phyloP scores from a whole-genome alignment of 2,113 vertebrate species.

The Actenoides lindsayi region DNA sequence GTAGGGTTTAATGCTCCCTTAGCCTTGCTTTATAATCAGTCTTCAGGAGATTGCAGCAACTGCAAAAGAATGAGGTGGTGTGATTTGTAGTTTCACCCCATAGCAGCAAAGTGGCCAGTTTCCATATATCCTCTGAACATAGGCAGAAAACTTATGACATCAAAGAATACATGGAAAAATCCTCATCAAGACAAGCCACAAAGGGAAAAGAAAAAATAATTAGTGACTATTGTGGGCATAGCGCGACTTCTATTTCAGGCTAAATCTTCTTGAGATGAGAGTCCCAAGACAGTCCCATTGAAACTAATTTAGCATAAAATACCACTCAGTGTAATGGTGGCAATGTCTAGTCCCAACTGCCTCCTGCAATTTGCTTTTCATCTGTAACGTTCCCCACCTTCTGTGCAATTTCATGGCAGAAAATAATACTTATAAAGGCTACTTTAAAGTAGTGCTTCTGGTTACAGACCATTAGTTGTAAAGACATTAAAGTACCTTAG shows the following conservation, averaged over 20 bases:
- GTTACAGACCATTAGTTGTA: slow-evolving; percentile 18
- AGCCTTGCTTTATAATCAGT: background rate
- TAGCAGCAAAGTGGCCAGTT: background rate
- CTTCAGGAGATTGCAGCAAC: background rate
- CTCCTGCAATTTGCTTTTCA: slow-evolving; percentile 42
- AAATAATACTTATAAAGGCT: background rate
- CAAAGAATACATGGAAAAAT: background rate
- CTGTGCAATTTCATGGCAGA: slow-evolving; percentile 6
- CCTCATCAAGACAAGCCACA: background rate
- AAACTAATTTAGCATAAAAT: slow-evolving; percentile 35
- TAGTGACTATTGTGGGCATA: background rate
- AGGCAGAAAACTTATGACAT: background rate
- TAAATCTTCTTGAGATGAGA: background rate
- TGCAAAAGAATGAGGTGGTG: background rate
- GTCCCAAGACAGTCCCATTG: background rate
- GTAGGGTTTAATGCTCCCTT: background rate
- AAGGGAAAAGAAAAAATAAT: background rate
- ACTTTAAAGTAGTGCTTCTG: slow-evolving; percentile 23
- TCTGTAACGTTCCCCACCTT: background rate
- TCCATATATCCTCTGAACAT: background rate
- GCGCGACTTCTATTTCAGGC: background rate
- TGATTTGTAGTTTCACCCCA: background rate
- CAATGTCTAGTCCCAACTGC: background rate
- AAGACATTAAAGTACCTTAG: background rate
- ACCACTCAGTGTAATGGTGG: background rate